Base-by-base conservation (phyloP, 2,113 vertebrate genomes). In the Manacus vitellinus region DNA sequence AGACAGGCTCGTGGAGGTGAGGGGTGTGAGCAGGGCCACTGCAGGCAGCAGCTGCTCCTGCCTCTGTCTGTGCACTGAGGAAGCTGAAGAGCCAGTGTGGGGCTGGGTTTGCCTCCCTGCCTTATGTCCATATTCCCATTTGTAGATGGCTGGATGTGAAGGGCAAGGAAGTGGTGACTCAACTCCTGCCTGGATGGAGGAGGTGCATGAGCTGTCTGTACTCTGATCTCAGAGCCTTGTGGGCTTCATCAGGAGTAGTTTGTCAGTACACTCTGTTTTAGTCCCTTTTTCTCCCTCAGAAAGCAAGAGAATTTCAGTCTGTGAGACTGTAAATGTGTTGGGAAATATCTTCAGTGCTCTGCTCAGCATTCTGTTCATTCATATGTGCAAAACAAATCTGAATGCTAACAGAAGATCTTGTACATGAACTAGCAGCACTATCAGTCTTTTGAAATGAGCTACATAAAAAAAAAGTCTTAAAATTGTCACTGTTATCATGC, bases 111-210 rank as follows among this genome's bases (percentile, higher is more conserved):
- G 41, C 46, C 46, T 78, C 20, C 33, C 18, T 52, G 76, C 78
- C 6, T 2, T 9, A 2, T 41, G 8, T 22, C 0, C 0, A 2
- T 58, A 8, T 21, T 63, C 37, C 47, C 0, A 0, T 11, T 33
- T 46, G 18, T 10, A 21, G n/a, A 2, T 4, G 17, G 65, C 35
- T 79, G 67, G 18, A 9, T 16, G 47, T 51, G 44, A 67, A 46
- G 81, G 44, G 51, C 74, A 6, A 21, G 66, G 78, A 44, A 13
- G 30, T 21, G 65, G 27, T 37, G 65, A 39, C 49, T 80, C 51
- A 21, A 0, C 70, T 73, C 20, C 65, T 74, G 20, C 58, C 37
- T 87, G 68, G 33, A 5, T 4, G 17, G 49, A 46, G 58, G 12
- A 19, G n/a, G 11, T 24, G 1, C 22, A 0, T 10, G 12, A 61